Conservation (phyloP, 2,113 vertebrate genomes). For the Cochlearius cochlearius region DNA sequence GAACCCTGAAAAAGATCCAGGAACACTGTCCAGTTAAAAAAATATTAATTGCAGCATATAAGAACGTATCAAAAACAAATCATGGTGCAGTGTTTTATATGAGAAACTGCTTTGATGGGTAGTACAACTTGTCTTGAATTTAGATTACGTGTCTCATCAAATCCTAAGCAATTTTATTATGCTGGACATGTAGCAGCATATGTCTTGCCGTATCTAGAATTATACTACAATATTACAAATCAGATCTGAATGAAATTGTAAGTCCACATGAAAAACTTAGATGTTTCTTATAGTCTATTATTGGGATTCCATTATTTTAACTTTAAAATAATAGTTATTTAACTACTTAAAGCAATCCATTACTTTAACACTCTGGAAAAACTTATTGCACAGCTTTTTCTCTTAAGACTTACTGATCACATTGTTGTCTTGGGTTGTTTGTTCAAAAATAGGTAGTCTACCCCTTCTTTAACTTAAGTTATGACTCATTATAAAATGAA, state of each 20-base stretch:
- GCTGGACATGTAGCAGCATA: not conserved
- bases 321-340: not conserved
- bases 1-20: constrained; percentile 77
- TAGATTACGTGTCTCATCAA: not conserved
- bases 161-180: not conserved
- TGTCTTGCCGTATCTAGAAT: not conserved
- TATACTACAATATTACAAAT: not conserved
- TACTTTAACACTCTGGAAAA: not conserved
- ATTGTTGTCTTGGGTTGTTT: not conserved
- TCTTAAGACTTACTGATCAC: not conserved
- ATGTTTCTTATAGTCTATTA: not conserved
- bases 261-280: not conserved
- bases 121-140: not conserved
- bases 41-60: not conserved
- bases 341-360: not conserved
- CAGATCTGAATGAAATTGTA: not conserved
- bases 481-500: not conserved
- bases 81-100: not conserved
- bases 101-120: not conserved
- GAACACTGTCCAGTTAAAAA: not conserved
- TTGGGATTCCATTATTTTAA: not conserved
- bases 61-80: not conserved
- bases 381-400: not conserved
- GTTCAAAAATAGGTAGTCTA: not conserved
- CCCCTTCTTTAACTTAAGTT: not conserved